Conservation (phyloP, 2,113 vertebrate genomes). For the Neogale vison region DNA sequence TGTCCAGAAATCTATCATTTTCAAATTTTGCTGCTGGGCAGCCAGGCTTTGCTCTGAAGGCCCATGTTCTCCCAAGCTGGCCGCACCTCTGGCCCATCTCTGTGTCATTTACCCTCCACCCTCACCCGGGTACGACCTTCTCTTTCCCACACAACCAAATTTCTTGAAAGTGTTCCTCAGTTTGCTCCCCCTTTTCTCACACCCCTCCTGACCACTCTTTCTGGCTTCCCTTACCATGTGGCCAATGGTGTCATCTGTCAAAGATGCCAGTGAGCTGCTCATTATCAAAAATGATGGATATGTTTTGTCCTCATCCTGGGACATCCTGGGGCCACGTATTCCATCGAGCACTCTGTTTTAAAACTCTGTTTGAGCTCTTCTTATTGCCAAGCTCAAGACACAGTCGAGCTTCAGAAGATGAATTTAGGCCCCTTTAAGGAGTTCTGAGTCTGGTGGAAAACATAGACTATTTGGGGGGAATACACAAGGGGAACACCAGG, state of each 20-base stretch:
- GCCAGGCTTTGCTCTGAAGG: background rate
- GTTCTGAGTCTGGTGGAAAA: background rate
- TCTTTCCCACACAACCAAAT: background rate
- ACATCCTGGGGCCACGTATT: background rate
- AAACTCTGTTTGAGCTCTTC: background rate
- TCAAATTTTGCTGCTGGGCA: background rate
- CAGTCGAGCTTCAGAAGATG: rapidly evolving
- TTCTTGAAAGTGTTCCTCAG: background rate
- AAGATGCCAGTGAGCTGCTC: background rate
- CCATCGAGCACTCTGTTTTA: background rate
- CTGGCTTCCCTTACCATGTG: too few species aligned
- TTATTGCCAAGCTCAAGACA: background rate
- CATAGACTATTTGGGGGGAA: background rate
- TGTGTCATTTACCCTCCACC: background rate
- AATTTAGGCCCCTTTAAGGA: background rate
- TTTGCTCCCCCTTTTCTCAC: background rate
- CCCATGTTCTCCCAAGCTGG: background rate
- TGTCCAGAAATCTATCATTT: background rate
- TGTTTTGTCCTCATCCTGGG: background rate
- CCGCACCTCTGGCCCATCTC: background rate
- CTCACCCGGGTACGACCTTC: background rate
- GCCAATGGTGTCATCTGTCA: too few species aligned
- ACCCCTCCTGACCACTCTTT: too few species aligned
- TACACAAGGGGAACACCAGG: background rate
- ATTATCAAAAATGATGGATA: background rate